Conservation (phyloP, 2,888 invertebrate genomes). For the Apamea epomidion region DNA sequence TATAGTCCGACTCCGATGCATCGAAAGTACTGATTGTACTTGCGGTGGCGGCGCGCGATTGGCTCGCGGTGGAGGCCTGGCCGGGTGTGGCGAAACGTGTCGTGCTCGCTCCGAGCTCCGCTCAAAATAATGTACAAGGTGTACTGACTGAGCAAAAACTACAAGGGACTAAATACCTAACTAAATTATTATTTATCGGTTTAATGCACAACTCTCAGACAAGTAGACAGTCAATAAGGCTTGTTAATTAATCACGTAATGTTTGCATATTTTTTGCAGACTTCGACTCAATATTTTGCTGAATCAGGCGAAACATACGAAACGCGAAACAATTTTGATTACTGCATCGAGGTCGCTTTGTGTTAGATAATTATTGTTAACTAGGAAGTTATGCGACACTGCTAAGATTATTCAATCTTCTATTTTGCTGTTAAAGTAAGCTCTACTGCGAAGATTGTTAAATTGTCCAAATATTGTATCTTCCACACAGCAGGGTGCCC, state of each 20-base stretch:
- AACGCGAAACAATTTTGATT: constrained; percentile 61
- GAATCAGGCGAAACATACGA: constrained; percentile 59
- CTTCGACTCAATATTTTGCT: constrained; percentile 53
- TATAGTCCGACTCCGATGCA: constrained; percentile 82
- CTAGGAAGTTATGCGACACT: constrained; percentile 58
- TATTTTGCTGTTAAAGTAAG: background rate
- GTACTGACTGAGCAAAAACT: constrained; percentile 59
- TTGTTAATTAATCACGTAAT: constrained; percentile 60
- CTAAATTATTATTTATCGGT: constrained; percentile 9
- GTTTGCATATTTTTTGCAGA: constrained; percentile 67
- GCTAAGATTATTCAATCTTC: constrained; percentile 21
- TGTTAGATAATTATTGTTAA: constrained; percentile 49
- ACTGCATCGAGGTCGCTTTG: constrained; percentile 65
- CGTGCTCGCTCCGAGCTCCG: constrained; percentile 70
- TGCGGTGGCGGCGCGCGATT: constrained; percentile 82
- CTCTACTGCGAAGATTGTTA: background rate
- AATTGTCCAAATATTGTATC: background rate
- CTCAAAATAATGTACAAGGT: constrained; percentile 72
- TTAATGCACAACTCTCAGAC: constrained; percentile 14
- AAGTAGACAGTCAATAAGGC: constrained; percentile 1
- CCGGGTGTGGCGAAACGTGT: constrained; percentile 87
- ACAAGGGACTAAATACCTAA: constrained; percentile 38
- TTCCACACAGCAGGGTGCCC: too few relatives aligned
- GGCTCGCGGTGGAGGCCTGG: constrained; percentile 85
- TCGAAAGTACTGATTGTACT: constrained; percentile 83